Percentiles rank a stretch among this genome's conserved stretches.
phyloP scores from a whole-genome alignment of 2,797 vertebrate genomes.

The Pangasius larnaudii region DNA sequence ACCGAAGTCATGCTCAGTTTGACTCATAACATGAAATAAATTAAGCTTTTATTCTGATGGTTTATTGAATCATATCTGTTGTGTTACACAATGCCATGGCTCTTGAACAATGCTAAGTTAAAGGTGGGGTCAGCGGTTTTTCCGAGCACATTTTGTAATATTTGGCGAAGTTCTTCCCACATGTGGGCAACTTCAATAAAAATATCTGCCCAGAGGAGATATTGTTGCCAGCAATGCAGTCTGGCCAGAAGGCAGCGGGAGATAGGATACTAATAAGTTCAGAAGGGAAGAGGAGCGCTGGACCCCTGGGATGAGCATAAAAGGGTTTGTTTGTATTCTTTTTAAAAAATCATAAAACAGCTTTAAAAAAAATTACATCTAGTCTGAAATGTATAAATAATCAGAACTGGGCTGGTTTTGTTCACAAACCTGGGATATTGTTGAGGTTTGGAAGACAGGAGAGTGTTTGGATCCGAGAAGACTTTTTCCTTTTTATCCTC shows the following conservation, averaged over 20 bases:
- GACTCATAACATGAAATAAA: slow-evolving; percentile 2
- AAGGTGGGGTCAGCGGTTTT: background rate
- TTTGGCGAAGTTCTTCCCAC: slow-evolving; percentile 76
- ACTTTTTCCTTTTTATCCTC: slow-evolving; percentile 47
- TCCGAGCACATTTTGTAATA: slow-evolving; percentile 69
- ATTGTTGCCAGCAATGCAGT: slow-evolving; percentile 93
- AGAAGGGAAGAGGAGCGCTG: slow-evolving; percentile 85
- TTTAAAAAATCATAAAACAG: slow-evolving; percentile 83
- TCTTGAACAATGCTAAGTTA: slow-evolving; percentile 5
- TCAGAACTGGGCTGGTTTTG: slow-evolving; percentile 79
- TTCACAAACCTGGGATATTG: slow-evolving; percentile 40
- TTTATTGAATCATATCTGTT: background rate
- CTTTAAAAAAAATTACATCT: slow-evolving; percentile 91
- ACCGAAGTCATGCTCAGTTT: background rate
- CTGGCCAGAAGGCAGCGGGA: slow-evolving; percentile 86
- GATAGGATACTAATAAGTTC: slow-evolving; percentile 93
- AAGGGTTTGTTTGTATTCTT: slow-evolving; percentile 78
- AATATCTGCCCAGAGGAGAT: slow-evolving; percentile 79
- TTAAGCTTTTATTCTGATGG: background rate
- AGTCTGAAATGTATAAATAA: slow-evolving; percentile 90
- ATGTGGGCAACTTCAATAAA: slow-evolving; percentile 74
- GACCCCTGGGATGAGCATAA: slow-evolving; percentile 88
- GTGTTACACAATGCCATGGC: background rate
- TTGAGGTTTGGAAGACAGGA: slow-evolving; percentile 57
- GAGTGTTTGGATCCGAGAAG: slow-evolving; percentile 51